A percentile compares a stretch with the other conserved stretches of the same genome.
phyloP scores from a whole-genome alignment of 2,888 invertebrate species.

The Onthophagus sagittarius region DNA sequence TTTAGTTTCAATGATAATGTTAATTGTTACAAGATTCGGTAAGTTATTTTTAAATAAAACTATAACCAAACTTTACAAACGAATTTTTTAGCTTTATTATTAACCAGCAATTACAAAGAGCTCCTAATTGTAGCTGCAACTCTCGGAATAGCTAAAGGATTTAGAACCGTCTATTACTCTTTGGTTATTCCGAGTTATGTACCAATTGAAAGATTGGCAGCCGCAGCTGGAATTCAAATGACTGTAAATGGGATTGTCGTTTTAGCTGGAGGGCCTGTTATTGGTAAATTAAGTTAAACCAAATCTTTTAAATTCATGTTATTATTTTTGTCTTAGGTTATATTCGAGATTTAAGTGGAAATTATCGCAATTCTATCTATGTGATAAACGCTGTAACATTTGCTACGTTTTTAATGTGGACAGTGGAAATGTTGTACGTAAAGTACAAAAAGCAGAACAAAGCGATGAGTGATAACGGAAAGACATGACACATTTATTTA shows the following conservation, averaged over 20 bases:
- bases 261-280: slow-evolving; percentile 57
- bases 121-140: slow-evolving; percentile 53
- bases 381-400: slow-evolving; percentile 59
- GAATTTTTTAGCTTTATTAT: slow-evolving; percentile 42
- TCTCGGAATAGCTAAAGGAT: slow-evolving; percentile 65
- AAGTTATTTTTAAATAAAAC: slow-evolving; percentile 43
- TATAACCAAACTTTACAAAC: not conserved
- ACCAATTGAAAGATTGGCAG: slow-evolving; percentile 61
- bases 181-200: slow-evolving; percentile 66
- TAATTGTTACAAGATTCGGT: slow-evolving; percentile 61
- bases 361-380: slow-evolving; percentile 58
- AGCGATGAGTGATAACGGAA: not conserved
- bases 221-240: slow-evolving; percentile 69
- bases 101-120: slow-evolving; percentile 40
- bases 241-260: slow-evolving; percentile 63
- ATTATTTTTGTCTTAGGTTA: slow-evolving; percentile 51
- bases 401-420: slow-evolving; percentile 59
- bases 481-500: slow-evolving; percentile 1
- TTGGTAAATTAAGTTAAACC: slow-evolving; percentile 52
- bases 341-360: slow-evolving; percentile 59
- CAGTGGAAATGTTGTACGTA: slow-evolving; percentile 44
- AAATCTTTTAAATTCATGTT: slow-evolving; percentile 11
- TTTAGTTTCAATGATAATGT: slow-evolving; percentile 56
- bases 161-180: slow-evolving; percentile 66
- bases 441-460: slow-evolving; percentile 21